Evolutionary conservation across 2,888 invertebrate species (phyloP), one percentile per base, ranked within the genome.

Genomic region (Ditula angustiorana): DNA sequence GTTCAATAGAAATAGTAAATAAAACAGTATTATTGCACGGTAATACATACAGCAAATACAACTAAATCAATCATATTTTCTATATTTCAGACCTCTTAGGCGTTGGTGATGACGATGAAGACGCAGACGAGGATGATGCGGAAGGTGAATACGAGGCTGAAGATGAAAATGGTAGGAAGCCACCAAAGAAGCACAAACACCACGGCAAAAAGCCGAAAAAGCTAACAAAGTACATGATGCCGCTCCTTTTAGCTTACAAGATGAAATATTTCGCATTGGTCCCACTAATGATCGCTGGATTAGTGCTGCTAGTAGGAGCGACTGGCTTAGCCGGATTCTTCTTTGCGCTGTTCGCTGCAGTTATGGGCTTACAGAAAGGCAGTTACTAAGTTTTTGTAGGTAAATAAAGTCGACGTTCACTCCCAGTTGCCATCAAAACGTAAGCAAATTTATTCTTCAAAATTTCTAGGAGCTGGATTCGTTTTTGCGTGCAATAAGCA

Each of bases 301-400:
- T 97, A 21, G 88, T 96, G 1, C 87, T 97, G 7, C 83, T 97
- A 53, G 95, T 96, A 3, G 96, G 96, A 67, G 95, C 96, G 0
- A 96, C 97, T 0, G 96, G 96, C 16, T 83, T 97, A 65, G 97
- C 97, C 19, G 97, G 97, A 69, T 97, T 97, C 89, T 97, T 97
- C 93, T 97, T 97, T 81, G 97, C 97, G 0, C 87, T 97, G 11
- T 97, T 97, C 77, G 96, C 97, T 56, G 96, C 97, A 1, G 96
- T 96, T 3, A 95, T 97, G 94, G 96, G 96, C 61, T 88, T 97
- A 68, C 96, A 95, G 81, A 89, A 92, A 67, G 92, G 92, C 66
- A 81, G 86, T 30, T 90, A 89, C 73, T 92, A 80, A 77, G 64
- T n/a, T 30, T 16, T 26, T 26, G 46, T 69, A 71, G 68, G 69